Conservation (phyloP, 2,113 vertebrate species). For the Coptodon rendalli region DNA sequence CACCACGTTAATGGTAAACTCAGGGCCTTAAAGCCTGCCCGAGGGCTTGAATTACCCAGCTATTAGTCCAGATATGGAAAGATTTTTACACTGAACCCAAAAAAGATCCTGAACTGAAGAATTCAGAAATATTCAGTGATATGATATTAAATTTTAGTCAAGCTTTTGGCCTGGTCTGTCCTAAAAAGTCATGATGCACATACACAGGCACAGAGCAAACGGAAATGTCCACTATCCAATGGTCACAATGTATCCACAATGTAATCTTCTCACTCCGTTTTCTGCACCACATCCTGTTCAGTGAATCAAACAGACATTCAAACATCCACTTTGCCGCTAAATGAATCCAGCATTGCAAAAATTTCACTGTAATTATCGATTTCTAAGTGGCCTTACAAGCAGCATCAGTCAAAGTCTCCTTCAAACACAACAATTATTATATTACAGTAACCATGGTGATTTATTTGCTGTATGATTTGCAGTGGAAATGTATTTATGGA, state of each 20-base stretch:
- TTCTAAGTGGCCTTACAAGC: conserved; percentile 22
- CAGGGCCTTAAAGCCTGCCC: fast-evolving
- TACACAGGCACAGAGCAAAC: neutral
- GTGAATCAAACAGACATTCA: neutral
- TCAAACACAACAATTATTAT: conserved; percentile 38
- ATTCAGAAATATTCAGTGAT: neutral
- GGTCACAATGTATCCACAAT: neutral
- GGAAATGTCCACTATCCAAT: neutral
- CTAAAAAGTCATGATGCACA: neutral
- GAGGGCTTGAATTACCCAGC: fast-evolving
- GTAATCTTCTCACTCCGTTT: neutral
- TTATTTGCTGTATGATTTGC: conserved; percentile 48
- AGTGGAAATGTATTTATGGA: conserved; percentile 49
- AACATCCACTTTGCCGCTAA: neutral
- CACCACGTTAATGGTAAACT: neutral
- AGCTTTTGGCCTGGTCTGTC: neutral
- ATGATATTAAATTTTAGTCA: neutral
- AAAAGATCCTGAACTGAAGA: neutral
- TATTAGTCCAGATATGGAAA: neutral
- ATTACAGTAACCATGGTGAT: conserved; percentile 66
- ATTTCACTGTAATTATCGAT: conserved; percentile 20
- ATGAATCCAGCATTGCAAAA: neutral
- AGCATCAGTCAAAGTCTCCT: conserved; percentile 29
- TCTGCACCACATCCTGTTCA: neutral
- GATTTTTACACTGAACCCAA: neutral